Conservation (phyloP, 1,140 invertebrate species). For the Cyclargus thomasi region DNA sequence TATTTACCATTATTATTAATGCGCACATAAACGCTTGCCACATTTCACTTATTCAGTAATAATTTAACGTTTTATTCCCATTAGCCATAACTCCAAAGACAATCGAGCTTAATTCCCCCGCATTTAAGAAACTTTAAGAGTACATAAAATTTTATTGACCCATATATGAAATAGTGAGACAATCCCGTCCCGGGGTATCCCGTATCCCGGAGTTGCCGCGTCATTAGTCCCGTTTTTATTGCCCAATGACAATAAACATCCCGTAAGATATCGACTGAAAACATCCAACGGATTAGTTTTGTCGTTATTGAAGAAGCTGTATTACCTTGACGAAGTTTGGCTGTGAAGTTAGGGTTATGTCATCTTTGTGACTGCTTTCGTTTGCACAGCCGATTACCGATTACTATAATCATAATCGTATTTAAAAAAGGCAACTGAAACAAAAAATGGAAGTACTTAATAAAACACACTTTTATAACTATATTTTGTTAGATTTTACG, state of each 20-base stretch:
- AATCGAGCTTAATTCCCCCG: constrained; percentile 37
- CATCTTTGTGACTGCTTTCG: not conserved
- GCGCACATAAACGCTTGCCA: no score
- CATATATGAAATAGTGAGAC: constrained; percentile 71
- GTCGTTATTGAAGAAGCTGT: not conserved
- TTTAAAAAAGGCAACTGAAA: no score
- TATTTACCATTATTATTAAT: not conserved
- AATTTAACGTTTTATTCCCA: not conserved
- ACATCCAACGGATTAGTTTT: constrained; percentile 63
- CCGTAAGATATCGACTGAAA: constrained; percentile 70
- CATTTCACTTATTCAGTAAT: not conserved
- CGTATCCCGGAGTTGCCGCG: constrained; percentile 47
- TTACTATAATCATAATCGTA: no score
- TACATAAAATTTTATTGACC: constrained; percentile 73
- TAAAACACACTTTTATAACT: no score
- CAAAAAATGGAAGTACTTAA: no score
- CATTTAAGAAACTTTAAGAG: constrained; percentile 69
- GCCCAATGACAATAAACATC: constrained; percentile 69
- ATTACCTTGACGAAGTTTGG: not conserved
- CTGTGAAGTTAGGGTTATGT: not conserved
- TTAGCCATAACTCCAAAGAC: not conserved
- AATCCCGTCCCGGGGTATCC: constrained; percentile 46
- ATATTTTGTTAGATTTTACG: no score
- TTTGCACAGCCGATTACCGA: no score
- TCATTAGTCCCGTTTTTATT: constrained; percentile 73